Evolutionary conservation across 1,140 invertebrate species (phyloP).

Genomic region (Geopemphigus sp.): DNA sequence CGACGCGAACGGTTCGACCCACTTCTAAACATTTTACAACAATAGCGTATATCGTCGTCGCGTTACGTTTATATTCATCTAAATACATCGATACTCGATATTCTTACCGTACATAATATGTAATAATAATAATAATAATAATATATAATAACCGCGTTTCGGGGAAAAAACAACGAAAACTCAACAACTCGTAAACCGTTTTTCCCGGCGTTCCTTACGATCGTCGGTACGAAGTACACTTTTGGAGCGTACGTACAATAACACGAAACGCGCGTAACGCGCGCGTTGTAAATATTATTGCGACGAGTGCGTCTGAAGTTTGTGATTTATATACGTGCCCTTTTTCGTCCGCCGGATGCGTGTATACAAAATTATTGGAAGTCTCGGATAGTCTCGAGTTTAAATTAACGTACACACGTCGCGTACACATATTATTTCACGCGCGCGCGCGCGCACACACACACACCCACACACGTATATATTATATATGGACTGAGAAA

Average conservation of each 20-base stretch:
- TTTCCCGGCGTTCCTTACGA: neutral
- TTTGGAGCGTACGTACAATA: neutral
- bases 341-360: neutral
- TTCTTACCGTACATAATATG: neutral
- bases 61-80: too few species aligned
- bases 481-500: too few species aligned
- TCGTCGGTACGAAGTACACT: too few species aligned
- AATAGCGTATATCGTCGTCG: neutral
- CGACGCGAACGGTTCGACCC: too few species aligned
- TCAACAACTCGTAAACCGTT: slow-evolving; percentile 11
- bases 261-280: neutral
- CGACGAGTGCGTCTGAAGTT: neutral
- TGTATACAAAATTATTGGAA: neutral
- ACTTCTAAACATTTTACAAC: neutral
- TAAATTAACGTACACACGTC: too few species aligned
- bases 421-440: neutral
- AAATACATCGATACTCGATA: neutral
- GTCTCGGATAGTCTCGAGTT: neutral
- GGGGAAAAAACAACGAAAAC: slow-evolving; percentile 24
- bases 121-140: slow-evolving; percentile 1
- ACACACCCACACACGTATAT: too few species aligned
- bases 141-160: slow-evolving; percentile 20
- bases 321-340: neutral
- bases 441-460: too few species aligned
- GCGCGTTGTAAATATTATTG: neutral